Evolutionary conservation across 92 coral and sea anemone genomes (phyloP).

Genomic region (Phymanthus crucifer): DNA sequence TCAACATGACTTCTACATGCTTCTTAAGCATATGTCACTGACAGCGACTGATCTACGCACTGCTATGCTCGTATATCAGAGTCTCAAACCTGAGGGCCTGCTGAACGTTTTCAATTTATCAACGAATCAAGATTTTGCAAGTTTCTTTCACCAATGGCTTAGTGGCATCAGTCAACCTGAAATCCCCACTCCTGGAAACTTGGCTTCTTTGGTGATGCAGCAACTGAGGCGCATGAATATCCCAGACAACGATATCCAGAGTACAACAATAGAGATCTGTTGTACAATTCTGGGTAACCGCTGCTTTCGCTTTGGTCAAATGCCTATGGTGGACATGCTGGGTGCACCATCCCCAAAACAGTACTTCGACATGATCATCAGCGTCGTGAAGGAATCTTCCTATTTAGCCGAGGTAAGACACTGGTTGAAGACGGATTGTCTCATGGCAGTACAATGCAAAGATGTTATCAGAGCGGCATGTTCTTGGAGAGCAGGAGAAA

Average conservation of each 20-base stretch:
- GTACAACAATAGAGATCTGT: background rate
- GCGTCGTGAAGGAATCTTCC: constrained; percentile 24
- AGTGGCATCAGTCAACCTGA: background rate
- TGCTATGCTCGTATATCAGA: background rate
- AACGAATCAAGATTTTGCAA: background rate
- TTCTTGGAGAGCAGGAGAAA: constrained; percentile 9
- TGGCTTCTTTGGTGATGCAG: background rate
- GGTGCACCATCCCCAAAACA: background rate
- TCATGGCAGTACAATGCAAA: constrained; percentile 38
- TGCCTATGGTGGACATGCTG: constrained; percentile 11
- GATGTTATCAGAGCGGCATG: constrained; percentile 46
- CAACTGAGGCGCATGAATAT: constrained; percentile 3
- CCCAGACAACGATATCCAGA: background rate
- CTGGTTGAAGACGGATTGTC: constrained; percentile 29
- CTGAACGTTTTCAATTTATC: background rate
- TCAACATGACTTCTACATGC: constrained; percentile 20
- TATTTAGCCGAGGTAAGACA: constrained; percentile 25
- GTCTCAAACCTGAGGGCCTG: background rate
- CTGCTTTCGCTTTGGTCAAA: background rate
- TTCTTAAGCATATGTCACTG: constrained; percentile 2
- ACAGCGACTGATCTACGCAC: background rate
- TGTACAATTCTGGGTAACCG: background rate
- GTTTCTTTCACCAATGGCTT: background rate
- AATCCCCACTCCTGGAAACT: constrained; percentile 6
- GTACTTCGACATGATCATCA: constrained; percentile 21